Base-by-base conservation (phyloP, 2,113 vertebrate genomes). In the Melanotaenia duboulayi region DNA sequence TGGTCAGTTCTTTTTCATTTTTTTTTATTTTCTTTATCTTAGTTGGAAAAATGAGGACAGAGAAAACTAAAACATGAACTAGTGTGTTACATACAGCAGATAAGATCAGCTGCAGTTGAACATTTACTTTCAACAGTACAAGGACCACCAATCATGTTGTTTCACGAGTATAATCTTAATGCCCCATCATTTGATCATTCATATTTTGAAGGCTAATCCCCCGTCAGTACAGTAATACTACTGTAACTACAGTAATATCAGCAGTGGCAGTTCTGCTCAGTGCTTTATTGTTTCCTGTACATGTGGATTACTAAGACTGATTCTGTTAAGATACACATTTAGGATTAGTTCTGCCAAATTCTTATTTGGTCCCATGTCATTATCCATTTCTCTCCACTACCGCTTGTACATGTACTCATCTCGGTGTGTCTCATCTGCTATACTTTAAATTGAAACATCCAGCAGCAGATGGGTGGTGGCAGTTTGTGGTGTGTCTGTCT, bases 391-490 rank as follows among this genome's bases (percentile, higher is more conserved):
- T 24, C 35, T 74, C 5, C 63, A 28, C 59, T 65, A 8, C 49
- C n/a, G 67, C 37, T 49, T n/a, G 28, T 12, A 37, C 39, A 39
- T 60, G n/a, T 25, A 8, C 23, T 65, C 3, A 23, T 48, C 54
- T 74, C 23, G 7, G 17, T 58, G 51, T 20, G 2, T 59, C 35
- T 69, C 62, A 24, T 62, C 68, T 25, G 1, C 69, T 51, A 57
- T 48, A 51, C 69, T 77, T 68, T 35, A 75, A 69, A 74, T 61
- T 42, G 51, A 67, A 11, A n/a, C n/a, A 13, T 48, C 7, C 65
- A 76, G 59, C 63, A 75, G 55, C 76, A 78, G 79, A 87, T 76
- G 70, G 71, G 48, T 54, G 37, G 37, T 78, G 75, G 78, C 82
- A 74, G 76, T 75, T 64, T 79, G 74, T 32, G 12, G n/a, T 78